A percentile compares a stretch with the other conserved stretches of the same genome.
Conservation (phyloP, 2,797 vertebrate genomes). For the Rhinoraja longicauda region DNA sequence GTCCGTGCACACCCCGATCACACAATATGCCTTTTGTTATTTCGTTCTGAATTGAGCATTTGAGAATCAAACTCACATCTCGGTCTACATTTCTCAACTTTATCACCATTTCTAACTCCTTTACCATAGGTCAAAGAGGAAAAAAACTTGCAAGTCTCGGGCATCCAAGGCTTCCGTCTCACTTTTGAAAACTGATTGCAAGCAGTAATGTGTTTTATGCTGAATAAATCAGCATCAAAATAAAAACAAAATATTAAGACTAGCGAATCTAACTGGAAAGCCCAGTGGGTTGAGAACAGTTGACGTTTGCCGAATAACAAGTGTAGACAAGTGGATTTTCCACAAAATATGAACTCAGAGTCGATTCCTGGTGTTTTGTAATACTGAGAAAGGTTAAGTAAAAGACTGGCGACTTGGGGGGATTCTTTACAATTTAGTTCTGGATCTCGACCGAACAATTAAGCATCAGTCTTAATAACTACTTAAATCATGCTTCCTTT, state of each 20-base stretch:
- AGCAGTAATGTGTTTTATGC: background rate
- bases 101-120: background rate
- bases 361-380: background rate
- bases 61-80: background rate
- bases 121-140: background rate
- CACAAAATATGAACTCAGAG: background rate
- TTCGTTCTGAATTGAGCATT: background rate
- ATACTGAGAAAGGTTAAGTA: background rate
- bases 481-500: constrained; percentile 24
- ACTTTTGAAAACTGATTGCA: no score
- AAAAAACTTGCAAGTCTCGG: no score
- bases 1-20: background rate
- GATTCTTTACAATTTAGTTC: constrained; percentile 7
- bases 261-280: background rate
- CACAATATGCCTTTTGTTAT: background rate
- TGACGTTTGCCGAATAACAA: constrained; percentile 10
- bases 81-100: background rate
- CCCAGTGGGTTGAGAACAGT: background rate
- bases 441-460: background rate
- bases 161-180: background rate
- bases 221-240: background rate
- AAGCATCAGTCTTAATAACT: constrained; percentile 35
- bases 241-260: background rate
- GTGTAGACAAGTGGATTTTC: background rate
- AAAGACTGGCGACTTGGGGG: constrained; percentile 15